These are phyloP conservation scores for Micronycteris hirsuta DNA, from an alignment of 2,113 vertebrate genomes.

Conservation along the genomic window DNA sequence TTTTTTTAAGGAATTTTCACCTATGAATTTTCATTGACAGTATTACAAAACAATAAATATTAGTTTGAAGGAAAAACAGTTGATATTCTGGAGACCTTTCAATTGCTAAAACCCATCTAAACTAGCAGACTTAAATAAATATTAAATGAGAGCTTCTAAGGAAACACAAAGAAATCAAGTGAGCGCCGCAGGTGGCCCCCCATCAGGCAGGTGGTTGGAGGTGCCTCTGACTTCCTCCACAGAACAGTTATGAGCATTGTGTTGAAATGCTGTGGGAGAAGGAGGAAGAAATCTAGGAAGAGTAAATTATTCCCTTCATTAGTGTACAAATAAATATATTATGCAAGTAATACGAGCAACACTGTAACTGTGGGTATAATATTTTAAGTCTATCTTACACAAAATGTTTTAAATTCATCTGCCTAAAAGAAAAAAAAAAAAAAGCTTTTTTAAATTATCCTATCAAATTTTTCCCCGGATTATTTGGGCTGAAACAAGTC, in stretches of 20 bases:
- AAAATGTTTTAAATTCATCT: not conserved
- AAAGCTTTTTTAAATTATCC: not conserved
- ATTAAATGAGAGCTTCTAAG: not conserved
- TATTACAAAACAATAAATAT: conserved; percentile 31
- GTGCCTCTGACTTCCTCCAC: not conserved
- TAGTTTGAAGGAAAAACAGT: not conserved
- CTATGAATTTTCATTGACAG: conserved; percentile 1
- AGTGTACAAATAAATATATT: conserved; percentile 21
- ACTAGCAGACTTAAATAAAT: conserved; percentile 33
- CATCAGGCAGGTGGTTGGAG: not conserved
- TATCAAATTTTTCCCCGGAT: conserved; percentile 30
- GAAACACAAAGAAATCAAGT: not conserved
- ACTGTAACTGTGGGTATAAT: not conserved
- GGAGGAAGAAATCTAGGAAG: not conserved
- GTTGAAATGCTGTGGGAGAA: not conserved
- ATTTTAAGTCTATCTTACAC: not conserved
- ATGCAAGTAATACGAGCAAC: not conserved
- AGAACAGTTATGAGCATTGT: not conserved
- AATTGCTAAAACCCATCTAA: not conserved
- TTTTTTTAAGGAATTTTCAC: not conserved
- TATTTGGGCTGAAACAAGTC: conserved; percentile 22
- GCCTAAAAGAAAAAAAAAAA: not conserved
- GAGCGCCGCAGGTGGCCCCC: not conserved
- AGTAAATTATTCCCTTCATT: conserved; percentile 19
- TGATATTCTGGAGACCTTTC: not conserved